Percentiles rank a stretch among this genome's conserved stretches.
phyloP scores from a whole-genome alignment of 2,888 invertebrate species.

The Mycalesis mineus region DNA sequence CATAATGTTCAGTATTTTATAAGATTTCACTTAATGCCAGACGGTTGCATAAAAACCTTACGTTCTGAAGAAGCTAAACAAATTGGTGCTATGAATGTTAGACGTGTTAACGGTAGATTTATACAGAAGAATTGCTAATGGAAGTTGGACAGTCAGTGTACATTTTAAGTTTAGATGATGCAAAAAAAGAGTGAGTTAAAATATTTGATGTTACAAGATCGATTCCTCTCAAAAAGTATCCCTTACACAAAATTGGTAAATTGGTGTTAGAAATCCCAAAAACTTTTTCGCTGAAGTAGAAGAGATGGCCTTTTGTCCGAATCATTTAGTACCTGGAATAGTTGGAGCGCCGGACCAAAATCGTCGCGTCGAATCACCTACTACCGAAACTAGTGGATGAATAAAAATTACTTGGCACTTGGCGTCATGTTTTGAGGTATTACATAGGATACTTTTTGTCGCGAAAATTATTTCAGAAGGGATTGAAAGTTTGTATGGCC shows the following conservation, averaged over 20 bases:
- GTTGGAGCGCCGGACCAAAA: constrained; percentile 93
- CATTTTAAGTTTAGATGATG: constrained; percentile 90
- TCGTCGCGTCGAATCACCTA: constrained; percentile 91
- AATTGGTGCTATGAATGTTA: neutral
- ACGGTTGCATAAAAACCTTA: neutral
- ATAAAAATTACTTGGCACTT: too few relatives aligned
- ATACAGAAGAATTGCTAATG: constrained; percentile 87
- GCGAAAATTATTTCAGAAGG: too few relatives aligned
- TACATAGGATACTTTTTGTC: too few relatives aligned
- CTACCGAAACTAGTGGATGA: too few relatives aligned
- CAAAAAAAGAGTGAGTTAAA: constrained; percentile 85
- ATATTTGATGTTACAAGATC: constrained; percentile 94
- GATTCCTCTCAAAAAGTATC: constrained; percentile 86
- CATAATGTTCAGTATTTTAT: neutral
- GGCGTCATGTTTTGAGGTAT: too few relatives aligned
- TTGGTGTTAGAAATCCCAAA: constrained; percentile 89
- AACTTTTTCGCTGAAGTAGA: constrained; percentile 95
- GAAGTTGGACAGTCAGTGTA: constrained; percentile 85
- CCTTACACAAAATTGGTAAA: constrained; percentile 89
- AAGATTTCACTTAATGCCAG: neutral
- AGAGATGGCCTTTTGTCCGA: constrained; percentile 91
- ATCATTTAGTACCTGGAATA: constrained; percentile 92
- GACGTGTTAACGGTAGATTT: constrained; percentile 81
- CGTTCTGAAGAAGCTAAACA: neutral
- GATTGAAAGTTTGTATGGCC: too few relatives aligned